Evolutionary conservation across 2,797 vertebrate genomes (phyloP).

Genomic region (Vireo griseus): DNA sequence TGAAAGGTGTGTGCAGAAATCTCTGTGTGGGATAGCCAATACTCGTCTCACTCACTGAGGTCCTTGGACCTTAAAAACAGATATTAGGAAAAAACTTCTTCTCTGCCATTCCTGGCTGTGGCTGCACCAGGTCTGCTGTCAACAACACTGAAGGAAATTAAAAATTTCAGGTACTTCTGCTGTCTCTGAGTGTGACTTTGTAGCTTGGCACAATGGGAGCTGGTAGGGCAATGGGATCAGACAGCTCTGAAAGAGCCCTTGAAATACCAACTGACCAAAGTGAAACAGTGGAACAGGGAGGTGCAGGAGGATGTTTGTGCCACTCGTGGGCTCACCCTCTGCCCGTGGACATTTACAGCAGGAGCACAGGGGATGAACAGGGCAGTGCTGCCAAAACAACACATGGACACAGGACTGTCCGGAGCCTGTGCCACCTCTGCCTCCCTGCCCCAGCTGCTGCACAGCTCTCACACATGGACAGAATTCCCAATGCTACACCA

Average conservation of each 20-base stretch:
- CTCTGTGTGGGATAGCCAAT: rapidly evolving
- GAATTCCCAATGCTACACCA: rapidly evolving
- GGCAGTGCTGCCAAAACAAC: rapidly evolving
- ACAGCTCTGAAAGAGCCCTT: background rate
- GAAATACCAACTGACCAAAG: rapidly evolving
- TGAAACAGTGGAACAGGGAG: background rate
- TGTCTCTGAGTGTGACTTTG: no score
- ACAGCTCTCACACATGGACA: rapidly evolving
- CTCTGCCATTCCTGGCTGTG: background rate
- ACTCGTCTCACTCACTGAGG: rapidly evolving
- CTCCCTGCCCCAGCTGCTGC: background rate
- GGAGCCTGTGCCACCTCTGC: background rate
- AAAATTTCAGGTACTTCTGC: background rate
- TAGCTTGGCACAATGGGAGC: background rate
- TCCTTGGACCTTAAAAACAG: background rate
- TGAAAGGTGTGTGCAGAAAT: background rate
- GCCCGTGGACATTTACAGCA: rapidly evolving
- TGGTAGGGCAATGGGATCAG: rapidly evolving
- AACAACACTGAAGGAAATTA: rapidly evolving
- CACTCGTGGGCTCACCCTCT: rapidly evolving
- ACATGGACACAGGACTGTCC: rapidly evolving
- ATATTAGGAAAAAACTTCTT: background rate
- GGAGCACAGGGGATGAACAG: rapidly evolving
- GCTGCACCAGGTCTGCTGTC: background rate
- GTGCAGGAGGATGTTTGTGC: background rate